Conservation (phyloP, 2,797 vertebrate genomes). For the Sarcophilus harrisii region DNA sequence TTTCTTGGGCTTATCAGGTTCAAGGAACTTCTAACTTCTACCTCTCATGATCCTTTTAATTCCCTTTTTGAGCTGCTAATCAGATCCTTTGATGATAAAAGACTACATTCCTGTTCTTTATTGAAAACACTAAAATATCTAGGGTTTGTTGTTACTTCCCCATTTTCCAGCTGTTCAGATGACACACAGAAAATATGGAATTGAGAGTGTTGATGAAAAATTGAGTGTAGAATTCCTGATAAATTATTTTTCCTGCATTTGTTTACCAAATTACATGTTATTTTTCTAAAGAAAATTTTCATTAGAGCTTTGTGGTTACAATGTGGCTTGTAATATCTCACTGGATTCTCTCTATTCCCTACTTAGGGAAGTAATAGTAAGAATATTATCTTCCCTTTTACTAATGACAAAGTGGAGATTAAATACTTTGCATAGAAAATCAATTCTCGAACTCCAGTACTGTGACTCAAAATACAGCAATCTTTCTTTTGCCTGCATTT, state of each 20-base stretch:
- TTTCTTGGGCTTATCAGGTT: background rate
- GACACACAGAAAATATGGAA: background rate
- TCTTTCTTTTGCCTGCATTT: background rate
- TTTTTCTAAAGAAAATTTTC: constrained; percentile 18
- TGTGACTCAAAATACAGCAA: background rate
- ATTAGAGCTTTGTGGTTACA: no score
- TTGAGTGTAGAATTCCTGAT: background rate
- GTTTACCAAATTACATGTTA: background rate
- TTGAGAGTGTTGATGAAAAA: background rate
- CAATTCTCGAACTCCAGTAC: background rate
- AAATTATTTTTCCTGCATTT: background rate
- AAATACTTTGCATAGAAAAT: background rate
- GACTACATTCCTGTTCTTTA: background rate
- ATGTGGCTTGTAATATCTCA: no score
- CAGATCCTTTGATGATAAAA: background rate
- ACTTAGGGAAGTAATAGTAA: no score
- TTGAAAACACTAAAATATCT: background rate
- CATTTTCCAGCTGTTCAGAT: background rate
- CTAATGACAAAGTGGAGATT: no score
- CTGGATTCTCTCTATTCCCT: no score
- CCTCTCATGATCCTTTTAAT: background rate
- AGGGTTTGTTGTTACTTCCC: background rate
- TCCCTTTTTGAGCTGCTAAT: background rate
- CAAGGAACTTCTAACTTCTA: background rate
- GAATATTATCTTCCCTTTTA: no score